Evolutionary conservation across 2,888 invertebrate genomes (phyloP).

Genomic region (Lasioglossum malachurum): DNA sequence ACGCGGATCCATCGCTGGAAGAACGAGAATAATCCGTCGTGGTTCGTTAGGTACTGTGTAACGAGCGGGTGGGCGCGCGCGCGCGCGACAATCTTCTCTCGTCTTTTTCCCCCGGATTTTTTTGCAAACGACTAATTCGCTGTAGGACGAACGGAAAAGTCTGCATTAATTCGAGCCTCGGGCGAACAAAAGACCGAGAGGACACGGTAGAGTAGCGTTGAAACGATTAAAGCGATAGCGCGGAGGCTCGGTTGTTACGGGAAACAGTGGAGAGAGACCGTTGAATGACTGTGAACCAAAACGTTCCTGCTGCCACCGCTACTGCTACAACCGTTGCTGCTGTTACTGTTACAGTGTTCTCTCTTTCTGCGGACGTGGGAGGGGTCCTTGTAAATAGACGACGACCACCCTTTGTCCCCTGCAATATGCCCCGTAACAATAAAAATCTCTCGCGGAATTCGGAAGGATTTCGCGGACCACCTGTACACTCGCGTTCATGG

Average conservation of each 20-base stretch:
- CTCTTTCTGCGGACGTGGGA: not conserved
- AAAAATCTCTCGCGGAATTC: constrained; percentile 50
- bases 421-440: constrained; percentile 50
- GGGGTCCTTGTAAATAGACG: constrained; percentile 49
- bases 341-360: not conserved
- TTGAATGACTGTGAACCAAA: constrained; percentile 56
- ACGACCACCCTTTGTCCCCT: constrained; percentile 49
- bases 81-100: not conserved
- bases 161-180: constrained; percentile 32
- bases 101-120: not conserved
- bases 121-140: constrained; percentile 26
- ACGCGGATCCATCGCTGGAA: not conserved
- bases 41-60: constrained; percentile 17
- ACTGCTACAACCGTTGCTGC: not conserved
- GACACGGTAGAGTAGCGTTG: not conserved
- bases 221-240: constrained; percentile 11
- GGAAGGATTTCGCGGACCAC: constrained; percentile 28
- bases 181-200: not conserved
- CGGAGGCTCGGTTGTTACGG: constrained; percentile 10
- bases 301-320: constrained; percentile 6
- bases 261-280: constrained; percentile 17
- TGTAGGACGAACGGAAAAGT: constrained; percentile 28
- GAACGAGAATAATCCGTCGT: constrained; percentile 8
- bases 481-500: constrained; percentile 33
- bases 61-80: not conserved